Evolutionary conservation across 2,113 vertebrate species (phyloP), one percentile per base, ranked within the genome.

Genomic region (Seriola rivoliana): DNA sequence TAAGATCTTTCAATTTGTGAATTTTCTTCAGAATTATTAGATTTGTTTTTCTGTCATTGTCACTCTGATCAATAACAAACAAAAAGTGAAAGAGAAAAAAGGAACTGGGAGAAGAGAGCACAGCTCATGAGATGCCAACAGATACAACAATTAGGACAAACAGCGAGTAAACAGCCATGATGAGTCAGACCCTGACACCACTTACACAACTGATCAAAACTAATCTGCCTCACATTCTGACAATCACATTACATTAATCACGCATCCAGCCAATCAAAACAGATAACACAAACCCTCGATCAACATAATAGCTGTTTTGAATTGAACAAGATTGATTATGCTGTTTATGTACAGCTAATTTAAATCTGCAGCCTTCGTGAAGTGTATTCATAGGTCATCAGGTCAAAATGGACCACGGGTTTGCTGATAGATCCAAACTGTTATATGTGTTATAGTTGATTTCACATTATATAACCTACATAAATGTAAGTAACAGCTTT

Each of bases 221-320:
- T 66, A 52, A 85, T 85, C 52, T 59, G 48, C 75, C 66, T 68
- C 55, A 34, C 70, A 80, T 78, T 78, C 80, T 74, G 79, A 57
- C 57, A 59, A 60, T 78, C 72, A 54, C 65, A 66, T 80, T 74
- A 75, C 65, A 85, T 90, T 81, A 75, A 84, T 90, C 81, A 86
- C 44, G 54, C 50, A 58, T 54, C 17, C 36, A 84, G 71, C 23
- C 75, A 76, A 81, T 90, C 77, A 62, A 8, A 57, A 57, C 44
- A 32, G 40, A 78, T 80, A 72, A 88, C 17, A 7, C 60, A 67
- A 68, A 59, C 2, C 57, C 65, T 90, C 62, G 0, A 83, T 85
- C 88, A 85, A 63, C 40, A 65, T 75, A 62, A 81, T 72, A 19
- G 63, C 13, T 81, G 52, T 71, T 63, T 52, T 68, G 66, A 72